Evolutionary conservation across 2,888 invertebrate species (phyloP), one percentile per base, ranked within the genome.

Genomic region (Drosophila fungiperda): DNA sequence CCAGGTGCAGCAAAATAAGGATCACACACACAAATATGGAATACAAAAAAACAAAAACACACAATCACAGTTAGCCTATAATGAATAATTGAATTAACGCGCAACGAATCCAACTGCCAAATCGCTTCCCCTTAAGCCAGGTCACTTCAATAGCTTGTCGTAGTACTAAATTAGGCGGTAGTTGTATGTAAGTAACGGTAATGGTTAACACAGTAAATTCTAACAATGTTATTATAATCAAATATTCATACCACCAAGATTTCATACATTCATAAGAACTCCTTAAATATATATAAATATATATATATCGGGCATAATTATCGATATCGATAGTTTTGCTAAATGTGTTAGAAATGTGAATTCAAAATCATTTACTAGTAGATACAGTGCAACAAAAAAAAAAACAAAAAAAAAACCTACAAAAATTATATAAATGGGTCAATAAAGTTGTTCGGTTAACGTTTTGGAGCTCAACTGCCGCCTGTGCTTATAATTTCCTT

Each of bases 61-160:
- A 55, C 48, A 68, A n/a, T 68, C 71, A 80, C 50, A 71, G 63
- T 76, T 81, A 65, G 68, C 81, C 77, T 72, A 64, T 54, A 45
- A 52, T 59, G 49, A 76, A 55, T 68, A 76, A 62, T 76, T 80
- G 45, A 75, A 55, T 73, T 64, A 84, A 78, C 73, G 80, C 80
- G 90, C 86, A 87, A 87, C 86, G 86, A 86, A 86, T 82, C 90
- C 87, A 90, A 87, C 87, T 87, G 87, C 87, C 87, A 87, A 85
- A 85, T 80, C 65, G 89, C 83, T 88, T 86, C 89, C 83, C 70
- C 65, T 81, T 81, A 57, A 73, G 64, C 53, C 83, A 75, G 82
- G 58, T 58, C 76, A 79, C 83, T 73, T 74, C 72, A 73, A 80
- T 83, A 83, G 84, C 87, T 89, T 83, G 69, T 83, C 81, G 67